Evolutionary conservation across 2,797 vertebrate species (phyloP).

Genomic region (Typhlichthys eigenmanni): DNA sequence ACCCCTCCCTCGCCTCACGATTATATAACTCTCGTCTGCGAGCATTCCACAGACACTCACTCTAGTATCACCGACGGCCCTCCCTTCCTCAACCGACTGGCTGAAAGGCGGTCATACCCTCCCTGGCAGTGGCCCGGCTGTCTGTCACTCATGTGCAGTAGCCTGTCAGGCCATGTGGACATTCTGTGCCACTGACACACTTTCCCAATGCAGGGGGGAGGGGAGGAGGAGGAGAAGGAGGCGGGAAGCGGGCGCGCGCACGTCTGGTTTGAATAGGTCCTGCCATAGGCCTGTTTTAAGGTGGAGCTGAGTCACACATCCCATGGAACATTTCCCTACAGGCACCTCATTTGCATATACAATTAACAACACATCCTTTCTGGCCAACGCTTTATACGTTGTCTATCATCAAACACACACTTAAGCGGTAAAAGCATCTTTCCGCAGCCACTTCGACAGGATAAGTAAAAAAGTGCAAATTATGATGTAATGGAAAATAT

Average conservation of each 20-base stretch:
- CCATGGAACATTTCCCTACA: slow-evolving; percentile 37
- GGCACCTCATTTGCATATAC: slow-evolving; percentile 14
- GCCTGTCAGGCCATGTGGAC: slow-evolving; percentile 78
- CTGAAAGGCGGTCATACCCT: slow-evolving; percentile 16
- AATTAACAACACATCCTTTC: too few species aligned
- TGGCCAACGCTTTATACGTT: too few species aligned
- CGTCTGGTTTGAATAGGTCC: slow-evolving; percentile 32
- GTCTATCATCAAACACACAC: too few species aligned
- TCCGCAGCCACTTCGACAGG: too few species aligned
- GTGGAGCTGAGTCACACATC: slow-evolving; percentile 61
- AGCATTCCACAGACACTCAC: slow-evolving; percentile 77
- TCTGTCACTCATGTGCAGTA: slow-evolving; percentile 40
- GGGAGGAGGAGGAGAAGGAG: slow-evolving; percentile 37
- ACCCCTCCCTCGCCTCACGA: slow-evolving; percentile 63
- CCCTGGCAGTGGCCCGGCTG: slow-evolving; percentile 57
- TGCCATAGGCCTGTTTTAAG: slow-evolving; percentile 70
- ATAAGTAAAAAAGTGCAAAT: too few species aligned
- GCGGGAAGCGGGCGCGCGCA: slow-evolving; percentile 48
- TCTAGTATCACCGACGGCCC: slow-evolving; percentile 66
- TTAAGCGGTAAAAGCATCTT: too few species aligned
- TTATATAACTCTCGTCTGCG: slow-evolving; percentile 84
- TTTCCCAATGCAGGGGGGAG: slow-evolving; percentile 73
- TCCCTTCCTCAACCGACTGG: slow-evolving; percentile 64
- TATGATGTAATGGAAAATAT: too few species aligned
- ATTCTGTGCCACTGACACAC: slow-evolving; percentile 86